phyloP scores from a whole-genome alignment of 2,797 vertebrate species.

The Ciconia nigra region DNA sequence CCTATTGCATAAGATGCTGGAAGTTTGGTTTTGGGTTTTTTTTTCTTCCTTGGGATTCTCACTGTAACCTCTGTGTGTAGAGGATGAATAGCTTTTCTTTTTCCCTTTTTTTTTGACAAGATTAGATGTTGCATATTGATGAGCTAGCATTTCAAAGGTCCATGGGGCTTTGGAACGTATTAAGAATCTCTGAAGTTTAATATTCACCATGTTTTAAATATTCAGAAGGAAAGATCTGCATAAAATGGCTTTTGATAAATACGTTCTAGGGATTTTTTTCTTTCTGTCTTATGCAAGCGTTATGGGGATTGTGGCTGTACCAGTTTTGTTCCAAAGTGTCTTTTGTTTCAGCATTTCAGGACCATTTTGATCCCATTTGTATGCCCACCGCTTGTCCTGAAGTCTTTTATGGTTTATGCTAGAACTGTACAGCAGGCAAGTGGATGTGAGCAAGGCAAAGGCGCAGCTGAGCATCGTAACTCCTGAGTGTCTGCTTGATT shows the following conservation, averaged over 20 bases:
- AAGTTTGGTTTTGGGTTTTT: neutral
- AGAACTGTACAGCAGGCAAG: neutral
- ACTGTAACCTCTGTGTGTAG: conserved; percentile 21
- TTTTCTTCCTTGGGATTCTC: conserved; percentile 3
- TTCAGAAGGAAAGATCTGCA: conserved; percentile 65
- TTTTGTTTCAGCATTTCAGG: neutral
- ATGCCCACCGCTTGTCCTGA: neutral
- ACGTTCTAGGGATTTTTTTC: conserved; percentile 20
- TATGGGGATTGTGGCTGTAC: conserved; percentile 43
- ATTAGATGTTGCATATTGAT: conserved; percentile 65
- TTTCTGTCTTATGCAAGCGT: conserved; percentile 17
- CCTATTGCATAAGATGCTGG: conserved; percentile 55
- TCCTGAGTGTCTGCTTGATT: neutral
- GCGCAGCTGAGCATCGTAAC: neutral
- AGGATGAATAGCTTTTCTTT: conserved; percentile 44
- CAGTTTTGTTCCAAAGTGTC: conserved; percentile 30
- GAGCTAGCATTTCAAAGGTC: conserved; percentile 62
- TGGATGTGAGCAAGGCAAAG: neutral
- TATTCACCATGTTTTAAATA: conserved; percentile 62
- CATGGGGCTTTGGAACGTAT: conserved; percentile 37
- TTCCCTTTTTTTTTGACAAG: neutral
- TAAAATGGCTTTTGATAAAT: conserved; percentile 65
- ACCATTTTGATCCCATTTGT: neutral
- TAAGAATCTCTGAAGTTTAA: conserved; percentile 67
- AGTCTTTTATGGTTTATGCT: neutral